Evolutionary conservation across 2,888 invertebrate species (phyloP).

Genomic region (Drosophila maculinotata): DNA sequence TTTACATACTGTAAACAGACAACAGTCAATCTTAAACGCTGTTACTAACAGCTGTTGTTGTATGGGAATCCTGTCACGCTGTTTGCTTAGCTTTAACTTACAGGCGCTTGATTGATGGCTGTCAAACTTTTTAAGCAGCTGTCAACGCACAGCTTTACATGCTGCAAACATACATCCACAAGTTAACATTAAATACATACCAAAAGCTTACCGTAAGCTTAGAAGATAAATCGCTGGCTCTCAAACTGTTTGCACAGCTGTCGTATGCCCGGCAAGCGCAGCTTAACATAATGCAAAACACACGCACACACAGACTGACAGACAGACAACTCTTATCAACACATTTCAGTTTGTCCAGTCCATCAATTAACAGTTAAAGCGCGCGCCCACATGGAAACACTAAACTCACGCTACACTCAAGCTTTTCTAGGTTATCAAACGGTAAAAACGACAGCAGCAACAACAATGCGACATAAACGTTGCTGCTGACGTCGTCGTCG

Average conservation of each 20-base stretch:
- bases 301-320: slow-evolving; percentile 17
- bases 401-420: slow-evolving; percentile 37
- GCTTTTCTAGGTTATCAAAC: slow-evolving; percentile 76
- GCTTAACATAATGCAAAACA: slow-evolving; percentile 28
- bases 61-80: background rate
- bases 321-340: slow-evolving; percentile 41
- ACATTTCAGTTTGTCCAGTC: slow-evolving; percentile 42
- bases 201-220: background rate
- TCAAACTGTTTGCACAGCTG: slow-evolving; percentile 29
- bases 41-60: too few species aligned
- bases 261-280: slow-evolving; percentile 28
- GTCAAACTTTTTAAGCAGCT: slow-evolving; percentile 6
- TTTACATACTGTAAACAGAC: background rate
- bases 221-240: slow-evolving; percentile 14
- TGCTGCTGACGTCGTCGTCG: slow-evolving; percentile 30
- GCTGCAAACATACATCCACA: slow-evolving; percentile 8
- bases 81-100: background rate
- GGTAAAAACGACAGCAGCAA: slow-evolving; percentile 57
- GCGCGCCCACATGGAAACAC: slow-evolving; percentile 42
- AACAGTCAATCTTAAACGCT: background rate
- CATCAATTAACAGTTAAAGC: slow-evolving; percentile 40
- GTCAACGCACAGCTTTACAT: slow-evolving; percentile 4
- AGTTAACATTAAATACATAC: background rate
- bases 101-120: slow-evolving; percentile 2
- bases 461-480: slow-evolving; percentile 30